Percentiles rank a stretch among this genome's conserved stretches.
Conservation (phyloP, 2,113 vertebrate species). For the Cebus imitator region DNA sequence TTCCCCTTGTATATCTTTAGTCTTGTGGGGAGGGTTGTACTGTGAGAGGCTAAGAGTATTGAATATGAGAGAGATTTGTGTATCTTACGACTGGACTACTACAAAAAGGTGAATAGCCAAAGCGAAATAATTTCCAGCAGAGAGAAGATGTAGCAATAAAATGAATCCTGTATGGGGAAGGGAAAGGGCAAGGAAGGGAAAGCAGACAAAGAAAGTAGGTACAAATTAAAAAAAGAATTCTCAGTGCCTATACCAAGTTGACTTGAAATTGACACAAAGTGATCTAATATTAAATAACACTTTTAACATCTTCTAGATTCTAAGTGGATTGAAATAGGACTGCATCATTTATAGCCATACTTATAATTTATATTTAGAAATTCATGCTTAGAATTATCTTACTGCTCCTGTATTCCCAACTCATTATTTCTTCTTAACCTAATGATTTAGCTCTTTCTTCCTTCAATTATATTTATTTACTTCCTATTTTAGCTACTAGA, state of each 20-base stretch:
- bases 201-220: background rate
- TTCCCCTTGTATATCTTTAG: background rate
- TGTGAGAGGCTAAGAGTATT: background rate
- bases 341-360: background rate
- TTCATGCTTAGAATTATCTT: background rate
- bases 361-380: too few relatives aligned
- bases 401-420: background rate
- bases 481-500: background rate
- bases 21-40: background rate
- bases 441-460: background rate
- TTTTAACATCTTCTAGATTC: background rate
- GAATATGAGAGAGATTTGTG: background rate
- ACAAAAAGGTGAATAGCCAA: background rate
- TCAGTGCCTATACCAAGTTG: background rate
- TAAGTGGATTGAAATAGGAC: background rate
- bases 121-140: background rate
- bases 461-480: background rate
- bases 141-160: background rate
- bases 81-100: background rate
- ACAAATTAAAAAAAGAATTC: background rate
- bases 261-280: background rate
- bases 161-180: background rate
- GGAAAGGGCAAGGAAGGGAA: background rate
- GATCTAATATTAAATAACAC: background rate
- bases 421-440: background rate